Evolutionary conservation across 2,888 invertebrate species (phyloP).

Genomic region (Crioceris asparagi): DNA sequence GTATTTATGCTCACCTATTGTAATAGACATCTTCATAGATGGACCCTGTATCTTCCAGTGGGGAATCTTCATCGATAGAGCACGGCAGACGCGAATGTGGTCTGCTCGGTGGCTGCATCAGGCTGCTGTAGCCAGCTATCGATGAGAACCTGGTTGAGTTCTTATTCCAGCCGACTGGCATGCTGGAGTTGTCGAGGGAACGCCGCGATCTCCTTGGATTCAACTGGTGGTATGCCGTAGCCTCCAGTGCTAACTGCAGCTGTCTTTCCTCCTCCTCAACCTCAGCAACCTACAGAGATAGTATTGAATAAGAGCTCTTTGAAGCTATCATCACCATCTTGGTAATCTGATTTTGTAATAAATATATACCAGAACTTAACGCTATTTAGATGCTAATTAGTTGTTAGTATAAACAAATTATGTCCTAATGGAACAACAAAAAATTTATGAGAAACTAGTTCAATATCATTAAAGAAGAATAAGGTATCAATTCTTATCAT

Average conservation of each 20-base stretch:
- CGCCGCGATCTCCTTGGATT: slow-evolving; percentile 38
- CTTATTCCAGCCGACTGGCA: slow-evolving; percentile 42
- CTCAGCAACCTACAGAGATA: too few relatives aligned
- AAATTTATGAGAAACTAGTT: too few relatives aligned
- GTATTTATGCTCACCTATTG: slow-evolving; percentile 24
- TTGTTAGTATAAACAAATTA: too few relatives aligned
- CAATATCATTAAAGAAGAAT: too few relatives aligned
- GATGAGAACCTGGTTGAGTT: slow-evolving; percentile 48
- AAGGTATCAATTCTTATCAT: too few relatives aligned
- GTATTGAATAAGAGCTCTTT: too few relatives aligned
- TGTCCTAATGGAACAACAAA: too few relatives aligned
- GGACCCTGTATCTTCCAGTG: slow-evolving; percentile 30
- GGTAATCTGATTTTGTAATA: too few relatives aligned
- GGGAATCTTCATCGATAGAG: slow-evolving; percentile 44
- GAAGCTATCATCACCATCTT: too few relatives aligned
- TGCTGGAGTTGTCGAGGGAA: slow-evolving; percentile 53
- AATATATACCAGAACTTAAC: too few relatives aligned
- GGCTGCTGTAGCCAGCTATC: slow-evolving; percentile 59
- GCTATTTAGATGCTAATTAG: too few relatives aligned
- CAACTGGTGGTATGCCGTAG: slow-evolving; percentile 47
- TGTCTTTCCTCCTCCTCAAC: slow-evolving; percentile 64
- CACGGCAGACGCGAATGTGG: slow-evolving; percentile 49
- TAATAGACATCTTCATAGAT: slow-evolving; percentile 33
- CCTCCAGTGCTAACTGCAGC: slow-evolving; percentile 63
- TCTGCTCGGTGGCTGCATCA: slow-evolving; percentile 54